Conservation (phyloP, 2,888 invertebrate genomes). For the Nomada lathburiana region DNA sequence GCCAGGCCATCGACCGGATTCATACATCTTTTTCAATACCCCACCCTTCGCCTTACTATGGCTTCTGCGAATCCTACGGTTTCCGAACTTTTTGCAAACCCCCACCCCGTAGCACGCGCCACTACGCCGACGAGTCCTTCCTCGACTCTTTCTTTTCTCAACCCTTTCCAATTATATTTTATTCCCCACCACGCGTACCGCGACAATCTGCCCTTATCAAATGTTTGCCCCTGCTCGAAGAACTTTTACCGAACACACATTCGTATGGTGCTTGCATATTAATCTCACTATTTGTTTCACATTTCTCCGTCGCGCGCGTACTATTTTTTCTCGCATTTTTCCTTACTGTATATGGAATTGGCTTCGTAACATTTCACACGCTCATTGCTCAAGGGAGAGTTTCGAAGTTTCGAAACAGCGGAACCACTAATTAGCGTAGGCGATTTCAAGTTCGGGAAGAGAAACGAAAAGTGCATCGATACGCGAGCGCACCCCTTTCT, state of each 20-base stretch:
- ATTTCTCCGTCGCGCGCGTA: too few relatives aligned
- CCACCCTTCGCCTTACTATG: slow-evolving; percentile 30
- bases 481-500: slow-evolving; percentile 38
- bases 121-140: not conserved
- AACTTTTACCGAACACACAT: too few relatives aligned
- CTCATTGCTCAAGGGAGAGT: too few relatives aligned
- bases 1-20: slow-evolving; percentile 1
- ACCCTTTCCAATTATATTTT: not conserved
- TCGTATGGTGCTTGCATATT: too few relatives aligned
- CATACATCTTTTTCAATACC: slow-evolving; percentile 37
- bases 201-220: too few relatives aligned
- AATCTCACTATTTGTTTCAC: too few relatives aligned
- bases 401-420: not conserved
- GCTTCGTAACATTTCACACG: not conserved
- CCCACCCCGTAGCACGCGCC: not conserved
- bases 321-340: not conserved
- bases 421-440: slow-evolving; percentile 24
- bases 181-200: not conserved
- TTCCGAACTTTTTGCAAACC: not conserved
- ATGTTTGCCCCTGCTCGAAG: too few relatives aligned
- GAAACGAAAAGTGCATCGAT: slow-evolving; percentile 8
- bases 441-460: slow-evolving; percentile 6
- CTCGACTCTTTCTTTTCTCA: not conserved
- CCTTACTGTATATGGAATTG: not conserved
- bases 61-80: not conserved